Base-by-base conservation (phyloP, 2,888 invertebrate species). In the Pegoplata infirma region DNA sequence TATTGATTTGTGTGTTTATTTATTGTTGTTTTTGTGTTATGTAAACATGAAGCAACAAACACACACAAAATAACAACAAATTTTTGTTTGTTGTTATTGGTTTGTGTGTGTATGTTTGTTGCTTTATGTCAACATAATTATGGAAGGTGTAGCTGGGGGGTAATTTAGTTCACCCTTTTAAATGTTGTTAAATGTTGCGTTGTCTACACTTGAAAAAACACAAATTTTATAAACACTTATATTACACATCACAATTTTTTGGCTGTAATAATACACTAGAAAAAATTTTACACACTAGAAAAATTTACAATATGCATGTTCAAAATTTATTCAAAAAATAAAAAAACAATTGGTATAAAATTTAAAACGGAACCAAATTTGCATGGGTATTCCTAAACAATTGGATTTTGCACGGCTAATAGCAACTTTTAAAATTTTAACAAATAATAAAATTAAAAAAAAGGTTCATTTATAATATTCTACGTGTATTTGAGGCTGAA, bases 271-370 rank as follows among this genome's bases (percentile, higher is more conserved):
- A n/a, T n/a, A 40, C 53, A 61, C 51, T 28, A 32, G 44, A 25
- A 44, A 17, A 72, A 14, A 61, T n/a, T 5, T n/a, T n/a, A n/a
- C n/a, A n/a, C n/a, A n/a, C n/a, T n/a, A n/a, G n/a, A n/a, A n/a
- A n/a, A n/a, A n/a, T n/a, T n/a, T n/a, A 40, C 4, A n/a, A 40
- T 40, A 40, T 72, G 79, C 75, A 79, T 75, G 79, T 58, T 49
- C 12, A 4, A 40, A 40, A 40, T 40, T 40, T 40, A 4, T 56
- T n/a, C n/a, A n/a, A 14, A 3, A 58, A 36, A 12, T 0, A 14
- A 40, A 28, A 49, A 36, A 16, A 25, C 1, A 21, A 12, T 49
- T 49, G 10, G 10, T 47, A 7, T 53, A 58, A 61, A 46, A 32
- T 64, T 36, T 25, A 19, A 51, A 36, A 32, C 32, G 0, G 21